Percentiles rank a stretch among this genome's conserved stretches.
These are phyloP conservation scores for Lineus longissimus DNA, from an alignment of 1,140 invertebrate genomes.

Conservation along the genomic window DNA sequence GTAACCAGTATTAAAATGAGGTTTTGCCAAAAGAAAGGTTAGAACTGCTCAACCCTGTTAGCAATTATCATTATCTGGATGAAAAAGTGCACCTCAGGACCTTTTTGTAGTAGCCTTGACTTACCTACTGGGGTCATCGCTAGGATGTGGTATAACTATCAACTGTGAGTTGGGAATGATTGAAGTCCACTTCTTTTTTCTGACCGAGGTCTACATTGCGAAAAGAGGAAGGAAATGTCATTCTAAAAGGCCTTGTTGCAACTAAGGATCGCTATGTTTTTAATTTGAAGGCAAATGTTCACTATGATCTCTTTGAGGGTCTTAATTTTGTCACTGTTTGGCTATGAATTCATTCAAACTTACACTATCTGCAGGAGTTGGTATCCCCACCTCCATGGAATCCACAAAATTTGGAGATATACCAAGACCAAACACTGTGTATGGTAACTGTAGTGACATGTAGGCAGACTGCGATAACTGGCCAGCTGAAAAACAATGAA, in stretches of 20 bases:
- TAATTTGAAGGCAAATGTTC: too few species aligned
- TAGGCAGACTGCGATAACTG: constrained; percentile 91
- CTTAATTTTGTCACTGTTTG: background rate
- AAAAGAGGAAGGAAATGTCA: constrained; percentile 13
- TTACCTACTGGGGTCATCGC: constrained; percentile 64
- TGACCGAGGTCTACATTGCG: constrained; percentile 28
- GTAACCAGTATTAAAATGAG: too few species aligned
- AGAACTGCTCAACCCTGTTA: too few species aligned
- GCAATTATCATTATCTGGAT: too few species aligned
- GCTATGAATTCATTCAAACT: constrained; percentile 5
- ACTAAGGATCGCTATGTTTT: too few species aligned
- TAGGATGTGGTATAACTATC: constrained; percentile 86
- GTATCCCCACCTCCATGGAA: constrained; percentile 75
- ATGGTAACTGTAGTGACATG: constrained; percentile 87
- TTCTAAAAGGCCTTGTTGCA: too few species aligned
- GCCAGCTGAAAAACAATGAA: constrained; percentile 56
- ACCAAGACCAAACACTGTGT: constrained; percentile 90
- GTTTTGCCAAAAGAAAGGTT: too few species aligned
- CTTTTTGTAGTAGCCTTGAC: constrained; percentile 10
- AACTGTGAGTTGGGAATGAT: constrained; percentile 98
- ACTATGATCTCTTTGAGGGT: background rate
- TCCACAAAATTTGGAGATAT: constrained; percentile 97
- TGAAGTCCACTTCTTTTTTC: constrained; percentile 68
- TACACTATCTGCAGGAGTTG: constrained; percentile 43
- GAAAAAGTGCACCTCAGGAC: too few species aligned